Base-by-base conservation (phyloP, 2,113 vertebrate genomes). In the Leucosticte australis region DNA sequence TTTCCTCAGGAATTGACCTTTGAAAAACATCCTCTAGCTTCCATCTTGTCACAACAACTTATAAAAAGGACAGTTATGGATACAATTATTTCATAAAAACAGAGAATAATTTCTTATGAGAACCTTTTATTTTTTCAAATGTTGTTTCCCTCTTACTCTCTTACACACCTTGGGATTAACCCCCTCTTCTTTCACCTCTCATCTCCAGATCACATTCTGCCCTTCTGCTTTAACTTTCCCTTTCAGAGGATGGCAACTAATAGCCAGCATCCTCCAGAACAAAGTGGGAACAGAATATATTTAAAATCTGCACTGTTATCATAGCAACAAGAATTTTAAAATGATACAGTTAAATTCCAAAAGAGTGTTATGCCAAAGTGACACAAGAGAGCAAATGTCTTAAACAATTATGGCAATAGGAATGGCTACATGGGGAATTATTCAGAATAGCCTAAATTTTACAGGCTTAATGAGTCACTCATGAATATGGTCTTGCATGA, bases 221-320 rank as follows among this genome's bases (percentile, higher is more conserved):
- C 71, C 92, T 95, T 89, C 68, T 95, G 86, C 83, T 94, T 94
- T 89, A 96, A 92, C 83, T 95, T 93, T 94, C 82, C 88, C 74
- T 85, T 95, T 97, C 91, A 94, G 92, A 95, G 75, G 68, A 83
- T 57, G 89, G 68, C 91, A 70, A 92, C 78, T 95, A 92, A 89
- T 91, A 92, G 77, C 73, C 67, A 95, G 89, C 73, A 95, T 95
- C 83, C 90, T 94, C 60, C 79, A 95, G 95, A 96, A 97, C 76
- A 90, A 95, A 96, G 90, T 70, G 49, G 79, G 78, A 93, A 81
- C 62, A 76, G 81, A 94, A 96, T 90, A 68, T 93, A 85, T 94
- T 95, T 94, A 81, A 97, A 96, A 92, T 95, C 90, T 95, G 94
- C 84, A 62, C 83, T 78, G 67, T 97, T 96, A 96, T 95, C 86